phyloP scores from a whole-genome alignment of 35 echinoderm and acorn worm species.

The Strongylocentrotus purpuratus region DNA sequence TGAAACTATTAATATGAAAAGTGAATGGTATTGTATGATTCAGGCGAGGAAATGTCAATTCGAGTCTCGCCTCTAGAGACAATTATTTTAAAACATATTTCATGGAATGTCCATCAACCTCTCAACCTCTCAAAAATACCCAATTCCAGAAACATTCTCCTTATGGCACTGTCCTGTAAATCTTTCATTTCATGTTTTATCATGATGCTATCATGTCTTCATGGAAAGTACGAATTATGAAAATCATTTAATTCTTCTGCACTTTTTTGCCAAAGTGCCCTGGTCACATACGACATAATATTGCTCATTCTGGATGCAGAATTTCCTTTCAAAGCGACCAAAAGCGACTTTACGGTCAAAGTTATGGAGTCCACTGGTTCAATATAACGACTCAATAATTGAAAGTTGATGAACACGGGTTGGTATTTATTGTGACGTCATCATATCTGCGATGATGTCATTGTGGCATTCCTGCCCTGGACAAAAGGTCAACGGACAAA shows the following conservation, averaged over 20 bases:
- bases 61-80: background rate
- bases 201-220: background rate
- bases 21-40: background rate
- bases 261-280: background rate
- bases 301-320: background rate
- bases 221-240: background rate
- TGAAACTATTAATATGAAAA: background rate
- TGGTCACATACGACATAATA: background rate
- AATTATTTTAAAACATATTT: too few species aligned
- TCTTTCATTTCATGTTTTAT: background rate
- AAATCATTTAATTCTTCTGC: background rate
- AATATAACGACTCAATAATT: background rate
- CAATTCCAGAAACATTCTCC: background rate
- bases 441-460: background rate
- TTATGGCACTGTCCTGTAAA: background rate
- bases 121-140: background rate
- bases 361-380: background rate
- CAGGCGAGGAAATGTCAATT: background rate
- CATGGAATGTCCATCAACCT: too few species aligned
- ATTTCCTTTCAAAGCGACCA: background rate
- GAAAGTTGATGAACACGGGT: conserved; percentile 8
- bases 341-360: background rate
- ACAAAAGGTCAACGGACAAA: background rate
- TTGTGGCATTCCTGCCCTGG: background rate
- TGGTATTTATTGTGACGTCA: conserved; percentile 17